Evolutionary conservation across 2,888 invertebrate species (phyloP).

Genomic region (Macrostomum cliftonense): DNA sequence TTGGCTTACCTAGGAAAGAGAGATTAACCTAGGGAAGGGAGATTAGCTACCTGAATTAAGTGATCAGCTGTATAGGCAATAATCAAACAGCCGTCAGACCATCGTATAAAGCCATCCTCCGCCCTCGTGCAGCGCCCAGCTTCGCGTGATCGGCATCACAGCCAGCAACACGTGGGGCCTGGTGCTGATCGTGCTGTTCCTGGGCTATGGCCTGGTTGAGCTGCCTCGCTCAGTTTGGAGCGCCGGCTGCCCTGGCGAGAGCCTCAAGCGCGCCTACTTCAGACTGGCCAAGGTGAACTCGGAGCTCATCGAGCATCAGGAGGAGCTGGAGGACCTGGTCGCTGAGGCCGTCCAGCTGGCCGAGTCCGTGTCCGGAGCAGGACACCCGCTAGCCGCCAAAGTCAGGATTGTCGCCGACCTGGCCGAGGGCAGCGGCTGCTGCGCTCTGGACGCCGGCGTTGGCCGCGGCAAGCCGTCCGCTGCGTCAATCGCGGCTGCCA

Average conservation of each 20-base stretch:
- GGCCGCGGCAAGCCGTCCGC: not conserved
- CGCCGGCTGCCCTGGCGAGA: constrained; percentile 62
- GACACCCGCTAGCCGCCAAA: constrained; percentile 10
- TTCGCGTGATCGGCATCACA: constrained; percentile 88
- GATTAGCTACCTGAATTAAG: not conserved
- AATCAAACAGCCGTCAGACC: too few species aligned
- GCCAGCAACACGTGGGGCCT: constrained; percentile 99
- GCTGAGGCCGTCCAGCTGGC: constrained; percentile 26
- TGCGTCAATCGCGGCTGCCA: constrained; percentile 13
- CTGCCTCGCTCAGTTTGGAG: constrained; percentile 74
- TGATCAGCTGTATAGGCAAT: constrained; percentile 1
- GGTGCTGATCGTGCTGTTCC: constrained; percentile 69
- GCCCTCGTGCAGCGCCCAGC: constrained; percentile 47
- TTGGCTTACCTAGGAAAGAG: too few species aligned
- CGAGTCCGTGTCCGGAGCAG: constrained; percentile 6
- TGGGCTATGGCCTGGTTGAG: constrained; percentile 84
- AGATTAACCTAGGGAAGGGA: not conserved
- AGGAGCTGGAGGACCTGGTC: constrained; percentile 39
- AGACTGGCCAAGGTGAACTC: constrained; percentile 77
- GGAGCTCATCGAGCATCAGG: constrained; percentile 90
- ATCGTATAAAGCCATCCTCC: not conserved
- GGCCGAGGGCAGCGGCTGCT: too few species aligned
- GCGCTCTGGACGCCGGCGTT: not conserved
- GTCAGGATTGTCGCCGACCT: not conserved
- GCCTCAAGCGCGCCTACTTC: constrained; percentile 68